Percentiles rank a stretch among this genome's conserved stretches.
Conservation (phyloP, 1,140 invertebrate genomes). For the Phymastichus coffea region DNA sequence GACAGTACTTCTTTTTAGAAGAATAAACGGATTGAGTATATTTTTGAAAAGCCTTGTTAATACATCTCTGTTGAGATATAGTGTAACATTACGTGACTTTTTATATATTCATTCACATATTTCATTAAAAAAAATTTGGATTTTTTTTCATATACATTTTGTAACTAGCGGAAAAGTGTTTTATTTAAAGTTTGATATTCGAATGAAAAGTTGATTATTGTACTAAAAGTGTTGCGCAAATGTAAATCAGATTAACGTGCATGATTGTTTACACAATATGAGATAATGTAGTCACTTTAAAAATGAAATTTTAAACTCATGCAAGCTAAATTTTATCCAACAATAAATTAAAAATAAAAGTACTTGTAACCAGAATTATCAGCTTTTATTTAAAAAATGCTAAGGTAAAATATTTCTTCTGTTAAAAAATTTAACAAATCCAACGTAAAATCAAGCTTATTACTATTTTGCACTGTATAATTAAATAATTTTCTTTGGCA, state of each 20-base stretch:
- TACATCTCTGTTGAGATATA: background rate
- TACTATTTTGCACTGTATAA: conserved; percentile 6
- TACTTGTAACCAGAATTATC: too few species aligned
- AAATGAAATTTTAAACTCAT: background rate
- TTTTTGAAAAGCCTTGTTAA: background rate
- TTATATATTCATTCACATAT: conserved; percentile 14
- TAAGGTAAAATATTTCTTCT: background rate
- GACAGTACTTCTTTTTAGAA: conserved; percentile 99
- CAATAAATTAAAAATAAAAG: background rate
- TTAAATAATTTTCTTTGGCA: conserved; percentile 22
- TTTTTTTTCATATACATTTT: conserved; percentile 7
- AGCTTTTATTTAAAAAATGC: conserved; percentile 1
- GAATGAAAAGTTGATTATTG: too few species aligned
- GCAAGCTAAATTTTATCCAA: conserved; percentile 3
- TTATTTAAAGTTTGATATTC: too few species aligned
- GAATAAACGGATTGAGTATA: conserved; percentile 63
- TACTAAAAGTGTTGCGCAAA: too few species aligned
- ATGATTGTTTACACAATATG: too few species aligned
- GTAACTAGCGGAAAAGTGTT: too few species aligned
- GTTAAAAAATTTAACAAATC: background rate
- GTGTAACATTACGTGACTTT: background rate
- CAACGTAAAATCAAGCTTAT: conserved; percentile 4
- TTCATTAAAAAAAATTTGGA: conserved; percentile 4
- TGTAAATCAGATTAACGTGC: too few species aligned
- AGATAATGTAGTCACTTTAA: too few species aligned